These are phyloP conservation scores for Sarcophaga caerulescens DNA, from an alignment of 2,888 invertebrate species.

Conservation along the genomic window DNA sequence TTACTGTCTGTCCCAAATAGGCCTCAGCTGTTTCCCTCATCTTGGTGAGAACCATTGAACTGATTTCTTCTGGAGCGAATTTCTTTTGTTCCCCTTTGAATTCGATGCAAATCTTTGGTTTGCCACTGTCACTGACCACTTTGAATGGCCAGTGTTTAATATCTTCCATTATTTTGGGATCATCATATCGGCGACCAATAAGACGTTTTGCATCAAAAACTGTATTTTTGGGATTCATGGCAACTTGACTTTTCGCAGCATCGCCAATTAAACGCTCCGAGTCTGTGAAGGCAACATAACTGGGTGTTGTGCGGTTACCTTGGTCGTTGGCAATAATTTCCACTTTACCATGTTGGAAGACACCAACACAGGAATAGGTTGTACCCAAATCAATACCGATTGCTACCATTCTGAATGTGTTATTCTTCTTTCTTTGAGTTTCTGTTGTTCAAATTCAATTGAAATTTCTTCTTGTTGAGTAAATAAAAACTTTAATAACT, in stretches of 20 bases:
- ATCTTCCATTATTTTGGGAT: slow-evolving; percentile 94
- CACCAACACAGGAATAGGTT: slow-evolving; percentile 92
- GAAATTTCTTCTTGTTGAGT: slow-evolving; percentile 3
- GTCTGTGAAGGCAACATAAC: slow-evolving; percentile 91
- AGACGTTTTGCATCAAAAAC: slow-evolving; percentile 97
- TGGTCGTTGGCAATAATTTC: slow-evolving; percentile 93
- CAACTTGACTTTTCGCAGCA: slow-evolving; percentile 91
- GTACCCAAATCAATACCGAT: slow-evolving; percentile 94
- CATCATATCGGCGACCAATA: slow-evolving; percentile 95
- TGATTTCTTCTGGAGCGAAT: slow-evolving; percentile 95
- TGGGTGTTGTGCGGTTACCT: slow-evolving; percentile 91
- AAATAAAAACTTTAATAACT: background rate
- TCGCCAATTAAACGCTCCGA: slow-evolving; percentile 92
- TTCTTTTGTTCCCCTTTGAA: slow-evolving; percentile 94
- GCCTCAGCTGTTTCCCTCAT: slow-evolving; percentile 97
- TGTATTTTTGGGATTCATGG: slow-evolving; percentile 94
- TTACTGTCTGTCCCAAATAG: slow-evolving; percentile 91
- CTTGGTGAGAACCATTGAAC: slow-evolving; percentile 95
- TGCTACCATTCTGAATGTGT: slow-evolving; percentile 82
- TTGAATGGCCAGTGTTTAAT: slow-evolving; percentile 97
- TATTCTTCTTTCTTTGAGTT: slow-evolving; percentile 75
- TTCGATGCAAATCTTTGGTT: slow-evolving; percentile 90
- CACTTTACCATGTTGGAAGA: slow-evolving; percentile 91
- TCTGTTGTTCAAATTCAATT: background rate
- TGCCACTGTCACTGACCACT: slow-evolving; percentile 89